Percentiles rank a stretch among this genome's conserved stretches.
Conservation (phyloP, 2,888 invertebrate genomes). For the Callosobruchus maculatus region DNA sequence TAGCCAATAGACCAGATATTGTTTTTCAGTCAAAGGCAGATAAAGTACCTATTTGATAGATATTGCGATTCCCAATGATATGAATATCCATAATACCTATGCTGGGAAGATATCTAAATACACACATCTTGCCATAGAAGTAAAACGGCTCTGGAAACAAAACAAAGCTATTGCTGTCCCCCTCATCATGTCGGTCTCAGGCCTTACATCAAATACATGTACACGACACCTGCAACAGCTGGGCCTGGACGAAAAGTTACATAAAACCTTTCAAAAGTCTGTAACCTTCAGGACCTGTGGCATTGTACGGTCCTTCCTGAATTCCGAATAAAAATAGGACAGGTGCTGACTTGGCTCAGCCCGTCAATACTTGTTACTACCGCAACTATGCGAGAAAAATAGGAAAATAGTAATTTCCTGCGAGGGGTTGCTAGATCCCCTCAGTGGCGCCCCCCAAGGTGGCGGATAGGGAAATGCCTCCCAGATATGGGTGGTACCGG, state of each 20-base stretch:
- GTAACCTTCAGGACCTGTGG: neutral
- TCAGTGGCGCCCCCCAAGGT: too few species aligned
- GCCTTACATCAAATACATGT: neutral
- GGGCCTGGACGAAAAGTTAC: neutral
- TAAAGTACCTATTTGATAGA: neutral
- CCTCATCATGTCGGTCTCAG: neutral
- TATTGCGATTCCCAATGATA: neutral
- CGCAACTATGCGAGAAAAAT: neutral
- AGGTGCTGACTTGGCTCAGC: too few species aligned
- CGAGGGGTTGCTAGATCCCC: too few species aligned
- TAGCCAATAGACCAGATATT: constrained; percentile 2
- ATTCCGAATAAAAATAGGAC: too few species aligned
- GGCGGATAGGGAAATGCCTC: too few species aligned
- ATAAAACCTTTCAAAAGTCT: neutral
- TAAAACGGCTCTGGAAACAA: neutral
- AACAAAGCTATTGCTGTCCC: neutral
- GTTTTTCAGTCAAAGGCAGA: neutral
- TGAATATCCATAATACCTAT: neutral
- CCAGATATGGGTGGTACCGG: too few species aligned
- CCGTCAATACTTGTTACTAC: neutral
- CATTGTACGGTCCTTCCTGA: neutral
- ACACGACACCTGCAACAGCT: neutral
- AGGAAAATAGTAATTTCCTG: too few species aligned
- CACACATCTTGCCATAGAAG: neutral
- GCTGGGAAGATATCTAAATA: neutral